phyloP scores from a whole-genome alignment of 2,113 vertebrate genomes.

The Chaetops frenatus region DNA sequence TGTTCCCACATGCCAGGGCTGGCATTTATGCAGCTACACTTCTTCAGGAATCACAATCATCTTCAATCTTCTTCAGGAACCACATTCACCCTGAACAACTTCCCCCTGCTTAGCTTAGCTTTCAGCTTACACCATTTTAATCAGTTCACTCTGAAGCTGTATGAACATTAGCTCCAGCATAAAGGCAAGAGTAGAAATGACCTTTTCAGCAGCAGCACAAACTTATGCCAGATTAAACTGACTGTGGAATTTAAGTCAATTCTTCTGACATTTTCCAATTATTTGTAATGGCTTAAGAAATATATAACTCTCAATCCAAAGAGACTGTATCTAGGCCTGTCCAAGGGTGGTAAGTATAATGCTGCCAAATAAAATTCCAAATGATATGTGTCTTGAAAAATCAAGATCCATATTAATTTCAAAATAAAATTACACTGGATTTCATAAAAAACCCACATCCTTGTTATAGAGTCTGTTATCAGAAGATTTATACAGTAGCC shows the following conservation, averaged over 20 bases:
- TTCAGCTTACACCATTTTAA: neutral
- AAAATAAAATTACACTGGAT: neutral
- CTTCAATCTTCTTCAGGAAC: neutral
- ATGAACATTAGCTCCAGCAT: neutral
- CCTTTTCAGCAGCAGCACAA: neutral
- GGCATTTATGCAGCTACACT: neutral
- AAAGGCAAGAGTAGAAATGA: neutral
- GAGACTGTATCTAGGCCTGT: neutral
- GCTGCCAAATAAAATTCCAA: neutral
- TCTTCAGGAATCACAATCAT: neutral
- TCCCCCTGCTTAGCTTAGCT: neutral
- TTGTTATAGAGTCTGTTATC: neutral
- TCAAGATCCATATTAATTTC: neutral
- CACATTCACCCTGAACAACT: neutral
- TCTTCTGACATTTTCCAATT: neutral
- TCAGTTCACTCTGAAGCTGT: neutral
- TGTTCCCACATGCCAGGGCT: accelerated
- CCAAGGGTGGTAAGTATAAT: neutral
- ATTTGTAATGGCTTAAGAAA: neutral
- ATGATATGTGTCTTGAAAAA: neutral
- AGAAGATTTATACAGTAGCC: neutral
- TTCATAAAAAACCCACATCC: accelerated
- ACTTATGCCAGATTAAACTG: neutral
- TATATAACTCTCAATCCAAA: neutral
- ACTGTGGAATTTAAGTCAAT: neutral